A percentile compares a stretch with the other conserved stretches of the same genome.
These are phyloP conservation scores for Caenorhabditis remanei DNA, from an alignment of 1,140 invertebrate species.

Conservation along the genomic window DNA sequence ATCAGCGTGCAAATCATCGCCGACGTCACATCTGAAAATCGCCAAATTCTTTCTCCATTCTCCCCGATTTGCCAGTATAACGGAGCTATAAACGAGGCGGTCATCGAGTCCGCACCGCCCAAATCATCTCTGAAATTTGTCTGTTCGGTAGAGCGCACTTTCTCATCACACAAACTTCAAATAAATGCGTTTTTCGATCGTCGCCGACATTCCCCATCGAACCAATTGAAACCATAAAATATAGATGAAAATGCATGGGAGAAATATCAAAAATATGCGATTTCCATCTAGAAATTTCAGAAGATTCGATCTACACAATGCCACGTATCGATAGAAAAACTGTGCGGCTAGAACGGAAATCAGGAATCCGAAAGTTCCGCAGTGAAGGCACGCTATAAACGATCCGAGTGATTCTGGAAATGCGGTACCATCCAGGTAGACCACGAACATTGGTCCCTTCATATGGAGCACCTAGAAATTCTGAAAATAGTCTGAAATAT, in stretches of 20 bases:
- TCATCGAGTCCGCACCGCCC: not conserved
- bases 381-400: not conserved
- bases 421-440: not conserved
- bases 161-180: not conserved
- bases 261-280: not conserved
- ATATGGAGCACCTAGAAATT: not conserved
- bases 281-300: not conserved
- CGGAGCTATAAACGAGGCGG: not conserved
- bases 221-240: not conserved
- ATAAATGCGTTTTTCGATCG: not conserved
- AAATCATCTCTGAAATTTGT: slow-evolving; percentile 2
- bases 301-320: slow-evolving; percentile 39
- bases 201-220: not conserved
- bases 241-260: not conserved
- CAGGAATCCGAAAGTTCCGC: not conserved
- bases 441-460: not conserved
- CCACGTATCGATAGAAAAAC: not conserved
- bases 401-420: not conserved
- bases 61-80: not conserved
- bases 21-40: not conserved
- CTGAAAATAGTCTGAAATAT: too few species aligned
- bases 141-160: too few species aligned
- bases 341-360: not conserved
- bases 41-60: not conserved
- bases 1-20: not conserved